phyloP scores from a whole-genome alignment of 1,140 invertebrate genomes.

The Pararge aegeria region DNA sequence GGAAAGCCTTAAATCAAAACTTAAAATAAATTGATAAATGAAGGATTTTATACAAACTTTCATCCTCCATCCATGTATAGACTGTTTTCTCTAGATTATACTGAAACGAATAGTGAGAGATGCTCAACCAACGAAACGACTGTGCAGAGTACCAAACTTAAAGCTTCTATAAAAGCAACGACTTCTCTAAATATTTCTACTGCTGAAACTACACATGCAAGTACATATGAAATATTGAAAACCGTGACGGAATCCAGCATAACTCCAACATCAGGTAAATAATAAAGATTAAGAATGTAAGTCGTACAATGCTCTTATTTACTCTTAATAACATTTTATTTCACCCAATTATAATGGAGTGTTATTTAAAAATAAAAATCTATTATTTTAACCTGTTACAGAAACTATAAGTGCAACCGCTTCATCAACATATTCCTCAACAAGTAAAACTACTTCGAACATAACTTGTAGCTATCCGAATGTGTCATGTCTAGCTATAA shows the following conservation, averaged over 20 bases:
- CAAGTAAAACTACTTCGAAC: not conserved
- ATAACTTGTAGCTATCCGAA: conserved; percentile 11
- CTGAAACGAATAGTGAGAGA: not conserved
- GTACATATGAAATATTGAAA: not conserved
- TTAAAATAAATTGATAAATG: too few relatives aligned
- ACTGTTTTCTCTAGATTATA: conserved; percentile 24
- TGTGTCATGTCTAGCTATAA: not conserved
- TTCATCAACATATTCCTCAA: not conserved
- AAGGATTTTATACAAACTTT: too few relatives aligned
- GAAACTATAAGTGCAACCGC: conserved; percentile 14
- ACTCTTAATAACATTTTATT: not conserved
- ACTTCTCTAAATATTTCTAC: conserved; percentile 12
- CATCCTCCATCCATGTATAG: too few relatives aligned
- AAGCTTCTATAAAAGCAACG: conserved; percentile 11
- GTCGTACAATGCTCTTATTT: not conserved
- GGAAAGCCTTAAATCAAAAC: too few relatives aligned
- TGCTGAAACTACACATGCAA: conserved; percentile 16
- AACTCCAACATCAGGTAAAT: not conserved
- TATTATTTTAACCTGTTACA: not conserved
- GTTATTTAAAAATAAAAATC: not conserved
- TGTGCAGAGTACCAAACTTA: not conserved
- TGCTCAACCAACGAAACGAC: not conserved
- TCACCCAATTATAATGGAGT: not conserved
- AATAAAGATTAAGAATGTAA: not conserved
- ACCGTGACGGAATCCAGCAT: not conserved